Base-by-base conservation (phyloP, 2,797 vertebrate species). In the Peromyscus melanophrys region DNA sequence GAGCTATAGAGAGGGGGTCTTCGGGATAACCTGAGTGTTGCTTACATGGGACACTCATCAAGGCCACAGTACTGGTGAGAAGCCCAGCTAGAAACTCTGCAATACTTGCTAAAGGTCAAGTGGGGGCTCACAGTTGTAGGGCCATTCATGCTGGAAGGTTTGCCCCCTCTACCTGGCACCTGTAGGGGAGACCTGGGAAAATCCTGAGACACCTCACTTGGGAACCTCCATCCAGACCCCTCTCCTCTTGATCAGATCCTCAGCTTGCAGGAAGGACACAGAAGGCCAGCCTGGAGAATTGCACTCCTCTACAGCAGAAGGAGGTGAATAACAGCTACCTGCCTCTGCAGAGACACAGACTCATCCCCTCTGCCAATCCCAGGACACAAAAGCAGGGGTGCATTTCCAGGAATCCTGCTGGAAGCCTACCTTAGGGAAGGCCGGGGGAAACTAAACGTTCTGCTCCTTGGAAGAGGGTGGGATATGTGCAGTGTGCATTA, bases 391-490 rank as follows among this genome's bases (percentile, higher is more conserved):
- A 43, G 7, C 27, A 34, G 3, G 43, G 11, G 40, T 55, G 9
- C 29, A 89, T 86, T 43, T 34, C 37, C 17, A 85, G 43, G 46
- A 37, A 77, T 69, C 16, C 25, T 46, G 21, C 23, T 31, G 27
- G 49, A 82, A 65, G 27, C 17, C 21, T 78, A 0, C 52, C 29
- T 25, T 14, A 27, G 0, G 23, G 43, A 13, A 61, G 8, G 40
- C 85, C 13, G 0, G 69, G n/a, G 6, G 59, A 78, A 52, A 71
- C 31, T 16, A 17, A 17, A 69, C 25, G n/a, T 40, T 52, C 52
- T 59, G 0, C 19, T 19, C 19, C 2, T 4, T 0, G 49, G 37
- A 11, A 31, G 61, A 65, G 23, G 2, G 19, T 29, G 81, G 59
- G 19, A 16, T 52, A 52, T 37, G 31, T 37, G 2, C 25, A 11